Percentiles rank a stretch among this genome's conserved stretches.
Evolutionary conservation across 92 coral and sea anemone species (phyloP).

Genomic region (Palythoa grandis): DNA sequence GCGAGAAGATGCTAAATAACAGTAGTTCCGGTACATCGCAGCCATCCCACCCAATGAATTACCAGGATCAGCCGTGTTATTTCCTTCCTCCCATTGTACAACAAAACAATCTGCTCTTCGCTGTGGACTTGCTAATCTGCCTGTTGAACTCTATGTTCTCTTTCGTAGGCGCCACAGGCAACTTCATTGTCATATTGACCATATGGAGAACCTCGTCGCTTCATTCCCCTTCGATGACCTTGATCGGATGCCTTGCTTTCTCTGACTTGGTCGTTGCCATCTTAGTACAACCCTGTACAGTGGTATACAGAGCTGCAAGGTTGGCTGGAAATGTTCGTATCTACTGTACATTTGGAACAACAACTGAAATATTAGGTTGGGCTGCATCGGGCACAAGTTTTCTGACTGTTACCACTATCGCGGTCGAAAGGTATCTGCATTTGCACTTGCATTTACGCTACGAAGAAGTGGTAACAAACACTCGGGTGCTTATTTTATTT

Average conservation of each 20-base stretch:
- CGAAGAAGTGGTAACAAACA: constrained; percentile 53
- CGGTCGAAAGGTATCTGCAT: constrained; percentile 66
- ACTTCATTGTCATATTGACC: constrained; percentile 43
- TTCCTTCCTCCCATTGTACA: constrained; percentile 1
- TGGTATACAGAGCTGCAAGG: constrained; percentile 70
- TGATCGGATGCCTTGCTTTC: constrained; percentile 66
- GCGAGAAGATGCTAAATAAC: constrained; percentile 8
- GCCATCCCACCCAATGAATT: background rate
- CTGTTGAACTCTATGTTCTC: constrained; percentile 59
- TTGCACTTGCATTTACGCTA: constrained; percentile 61
- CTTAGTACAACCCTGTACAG: constrained; percentile 66
- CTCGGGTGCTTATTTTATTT: constrained; percentile 39
- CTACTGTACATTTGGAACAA: constrained; percentile 63
- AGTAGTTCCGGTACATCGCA: background rate
- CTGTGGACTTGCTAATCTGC: constrained; percentile 22
- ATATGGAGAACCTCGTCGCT: constrained; percentile 59
- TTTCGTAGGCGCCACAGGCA: constrained; percentile 53
- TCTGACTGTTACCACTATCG: constrained; percentile 67
- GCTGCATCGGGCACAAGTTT: constrained; percentile 57
- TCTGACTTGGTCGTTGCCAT: constrained; percentile 67
- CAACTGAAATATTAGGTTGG: constrained; percentile 51
- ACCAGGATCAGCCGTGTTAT: background rate
- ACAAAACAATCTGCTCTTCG: background rate
- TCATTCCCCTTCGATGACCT: constrained; percentile 62
- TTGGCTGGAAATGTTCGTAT: constrained; percentile 35